Percentiles rank a stretch among this genome's conserved stretches.
These are phyloP conservation scores for Lycopodina hypogea DNA, from an alignment of 37 sponge, comb jelly and placozoan species.

Conservation along the genomic window DNA sequence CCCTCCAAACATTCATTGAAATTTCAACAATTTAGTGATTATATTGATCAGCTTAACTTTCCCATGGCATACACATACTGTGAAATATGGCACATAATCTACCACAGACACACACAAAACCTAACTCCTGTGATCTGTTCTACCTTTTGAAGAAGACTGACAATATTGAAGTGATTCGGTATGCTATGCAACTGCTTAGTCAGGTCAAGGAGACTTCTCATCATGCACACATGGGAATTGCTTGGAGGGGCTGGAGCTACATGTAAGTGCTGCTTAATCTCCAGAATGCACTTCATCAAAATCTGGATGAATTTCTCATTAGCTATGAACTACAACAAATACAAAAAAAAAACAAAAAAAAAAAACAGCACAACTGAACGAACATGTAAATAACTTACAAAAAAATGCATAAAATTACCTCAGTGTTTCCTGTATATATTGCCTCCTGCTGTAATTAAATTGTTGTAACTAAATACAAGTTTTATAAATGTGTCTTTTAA, in stretches of 20 bases:
- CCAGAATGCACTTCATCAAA: slow-evolving; percentile 79
- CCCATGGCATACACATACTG: too few relatives aligned
- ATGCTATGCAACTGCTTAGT: slow-evolving; percentile 66
- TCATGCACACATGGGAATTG: slow-evolving; percentile 74
- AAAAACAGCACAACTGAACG: not conserved
- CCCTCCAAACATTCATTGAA: too few relatives aligned
- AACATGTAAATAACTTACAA: not conserved
- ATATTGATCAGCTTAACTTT: too few relatives aligned
- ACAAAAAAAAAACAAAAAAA: too few relatives aligned
- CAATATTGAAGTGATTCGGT: slow-evolving; percentile 52
- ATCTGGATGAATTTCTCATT: slow-evolving; percentile 75
- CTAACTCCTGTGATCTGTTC: too few relatives aligned
- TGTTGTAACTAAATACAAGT: not conserved
- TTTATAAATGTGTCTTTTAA: not conserved
- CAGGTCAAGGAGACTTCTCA: slow-evolving; percentile 70
- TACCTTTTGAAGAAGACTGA: slow-evolving; percentile 85
- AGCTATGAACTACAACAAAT: slow-evolving; percentile 54
- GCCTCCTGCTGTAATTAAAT: not conserved
- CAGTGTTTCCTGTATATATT: slow-evolving; percentile 1
- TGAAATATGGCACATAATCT: too few relatives aligned
- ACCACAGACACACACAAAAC: too few relatives aligned
- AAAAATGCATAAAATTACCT: not conserved
- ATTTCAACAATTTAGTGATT: too few relatives aligned
- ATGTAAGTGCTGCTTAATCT: slow-evolving; percentile 69
- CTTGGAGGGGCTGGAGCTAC: slow-evolving; percentile 49